Evolutionary conservation across 2,888 invertebrate species (phyloP), one percentile per base, ranked within the genome.

Genomic region (Latrodectus elegans): DNA sequence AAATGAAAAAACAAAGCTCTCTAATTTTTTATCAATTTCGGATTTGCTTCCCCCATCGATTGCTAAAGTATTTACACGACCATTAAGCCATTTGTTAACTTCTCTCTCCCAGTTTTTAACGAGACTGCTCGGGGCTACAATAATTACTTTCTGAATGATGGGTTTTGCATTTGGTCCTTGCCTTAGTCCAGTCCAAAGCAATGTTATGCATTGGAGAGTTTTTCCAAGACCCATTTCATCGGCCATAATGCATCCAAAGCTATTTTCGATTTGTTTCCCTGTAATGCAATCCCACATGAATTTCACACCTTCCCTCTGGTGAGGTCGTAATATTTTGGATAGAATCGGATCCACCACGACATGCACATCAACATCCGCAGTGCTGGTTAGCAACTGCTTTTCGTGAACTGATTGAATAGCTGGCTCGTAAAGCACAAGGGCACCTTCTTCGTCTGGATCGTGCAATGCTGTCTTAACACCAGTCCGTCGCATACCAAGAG

Each of bases 21-120:
- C 87, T 70, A 89, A 73, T 96, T 73, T 95, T 95, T 92, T 98
- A 97, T 17, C 89, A 81, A 82, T 89, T 89, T 88, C 81, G 73
- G 65, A 68, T 73, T 83, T 92, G 91, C 51, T 93, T 0, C 96
- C 97, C 15, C 95, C 96, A 92, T 96, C 97, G 93, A 97, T 96
- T 6, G 92, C 91, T 82, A 97, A 91, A 11, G 96, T 95, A 91
- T 95, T 95, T 53, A 98, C 94, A 88, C 97, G 94, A 38, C 90
- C 78, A 52, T 38, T 95, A 95, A 3, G 95, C 95, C 3, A 99
- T 93, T 99, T 99, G 78, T 95, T 94, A 90, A 99, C 98, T 93
- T 99, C 99, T 93, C 99, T 99, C 91, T 96, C 96, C 99, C 99
- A 99, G 92, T 99, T 99, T 93, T 98, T 99, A 0, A 99, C 99